Base-by-base conservation (phyloP, 2,888 invertebrate species). In the Atethmia centrago region DNA sequence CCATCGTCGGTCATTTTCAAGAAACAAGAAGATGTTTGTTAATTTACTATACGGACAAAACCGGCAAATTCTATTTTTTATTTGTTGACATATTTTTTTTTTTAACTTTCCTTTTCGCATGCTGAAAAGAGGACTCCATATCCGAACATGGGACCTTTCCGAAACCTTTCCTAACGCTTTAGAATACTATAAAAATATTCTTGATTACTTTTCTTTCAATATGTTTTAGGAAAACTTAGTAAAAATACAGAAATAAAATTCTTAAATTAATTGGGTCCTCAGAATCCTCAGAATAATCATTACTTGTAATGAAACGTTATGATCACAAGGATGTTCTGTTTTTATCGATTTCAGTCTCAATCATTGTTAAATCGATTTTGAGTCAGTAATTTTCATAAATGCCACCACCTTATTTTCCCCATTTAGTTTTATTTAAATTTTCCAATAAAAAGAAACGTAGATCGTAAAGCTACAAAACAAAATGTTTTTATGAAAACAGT, bases 1-100 rank as follows among this genome's bases (percentile, higher is more conserved):
- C 89, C 89, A 89, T 89, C 81, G 77, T 88, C 88, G 63, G 28
- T 82, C 89, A 88, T 88, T 78, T 79, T 82, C 55, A 58, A 61
- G 56, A 78, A 71, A 21, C 62, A 65, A 5, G 45, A 51, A 61
- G 51, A 62, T 69, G 31, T 74, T 76, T 62, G 16, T 66, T n/a
- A 69, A 68, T 77, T 82, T 70, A 62, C 47, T 58, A 79, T 73
- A 55, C 63, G 73, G 67, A 72, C 69, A 70, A 73, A 79, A 81
- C 87, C 89, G 87, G 87, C 85, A 66, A 79, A 80, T 80, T 81
- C 68, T 72, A 78, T 79, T 82, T 79, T 83, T 80, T 80, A 77
- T 80, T 72, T 85, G 69, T 85, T 83, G 83, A 76, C 84, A 84
- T n/a, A n/a, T 72, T 45, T 64, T 66, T 79, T 82, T 71, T 21